These are phyloP conservation scores for Sturmia bella DNA, from an alignment of 2,888 invertebrate genomes.

Conservation along the genomic window DNA sequence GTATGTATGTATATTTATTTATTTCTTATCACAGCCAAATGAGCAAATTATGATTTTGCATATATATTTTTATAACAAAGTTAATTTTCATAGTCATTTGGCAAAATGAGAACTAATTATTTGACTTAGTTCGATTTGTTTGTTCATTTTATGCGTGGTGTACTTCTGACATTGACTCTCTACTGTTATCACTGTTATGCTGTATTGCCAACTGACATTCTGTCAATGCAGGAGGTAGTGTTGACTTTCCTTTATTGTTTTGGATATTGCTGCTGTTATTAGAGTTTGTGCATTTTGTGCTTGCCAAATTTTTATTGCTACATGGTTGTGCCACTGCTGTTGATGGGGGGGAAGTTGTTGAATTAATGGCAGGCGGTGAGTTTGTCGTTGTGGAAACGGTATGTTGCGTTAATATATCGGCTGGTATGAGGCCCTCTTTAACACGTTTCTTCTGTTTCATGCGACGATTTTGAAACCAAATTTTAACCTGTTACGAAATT, in stretches of 20 bases:
- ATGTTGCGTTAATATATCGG: slow-evolving; percentile 84
- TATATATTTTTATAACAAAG: slow-evolving; percentile 65
- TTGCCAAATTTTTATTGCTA: slow-evolving; percentile 20
- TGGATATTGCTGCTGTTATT: slow-evolving; percentile 32
- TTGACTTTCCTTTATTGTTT: slow-evolving; percentile 35
- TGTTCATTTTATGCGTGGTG: background rate
- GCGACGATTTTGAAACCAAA: slow-evolving; percentile 99
- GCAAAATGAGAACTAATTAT: slow-evolving; percentile 58
- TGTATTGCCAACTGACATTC: slow-evolving; percentile 73
- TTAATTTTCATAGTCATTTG: slow-evolving; percentile 70
- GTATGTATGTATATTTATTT: slow-evolving; percentile 26
- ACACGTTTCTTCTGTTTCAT: slow-evolving; percentile 99
- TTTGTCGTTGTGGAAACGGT: slow-evolving; percentile 76
- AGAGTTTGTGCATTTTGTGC: slow-evolving; percentile 37
- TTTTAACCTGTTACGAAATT: slow-evolving; percentile 86
- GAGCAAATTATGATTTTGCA: slow-evolving; percentile 73
- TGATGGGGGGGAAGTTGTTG: slow-evolving; percentile 68
- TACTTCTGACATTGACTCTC: slow-evolving; percentile 84
- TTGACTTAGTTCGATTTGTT: background rate
- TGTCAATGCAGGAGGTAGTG: slow-evolving; percentile 49
- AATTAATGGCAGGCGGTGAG: slow-evolving; percentile 64
- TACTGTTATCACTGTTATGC: slow-evolving; percentile 88
- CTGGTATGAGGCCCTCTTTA: slow-evolving; percentile 93
- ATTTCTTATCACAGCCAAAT: slow-evolving; percentile 79
- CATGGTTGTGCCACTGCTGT: slow-evolving; percentile 25